Evolutionary conservation across 1,140 invertebrate species (phyloP).

Genomic region (Phenacoccus solenopsis): DNA sequence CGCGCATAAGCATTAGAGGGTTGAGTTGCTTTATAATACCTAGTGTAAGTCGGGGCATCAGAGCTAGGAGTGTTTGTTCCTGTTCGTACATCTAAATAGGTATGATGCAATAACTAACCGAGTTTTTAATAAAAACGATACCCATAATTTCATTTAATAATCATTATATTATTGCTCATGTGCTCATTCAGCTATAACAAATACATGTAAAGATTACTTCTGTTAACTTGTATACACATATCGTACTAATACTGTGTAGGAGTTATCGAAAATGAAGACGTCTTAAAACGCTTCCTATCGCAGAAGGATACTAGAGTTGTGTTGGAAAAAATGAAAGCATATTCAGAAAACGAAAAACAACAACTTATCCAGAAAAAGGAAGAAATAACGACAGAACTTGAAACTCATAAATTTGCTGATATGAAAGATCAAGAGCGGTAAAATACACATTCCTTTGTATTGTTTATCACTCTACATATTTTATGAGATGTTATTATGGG

Average conservation of each 20-base stretch:
- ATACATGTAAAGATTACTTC: neutral
- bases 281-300: constrained; percentile 53
- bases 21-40: no score
- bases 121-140: neutral
- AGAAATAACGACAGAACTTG: constrained; percentile 50
- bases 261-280: constrained; percentile 54
- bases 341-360: constrained; percentile 57
- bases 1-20: no score
- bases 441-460: no score
- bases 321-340: constrained; percentile 49
- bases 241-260: constrained; percentile 34
- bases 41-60: no score
- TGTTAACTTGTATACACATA: neutral
- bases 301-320: constrained; percentile 55
- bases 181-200: neutral
- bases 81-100: no score
- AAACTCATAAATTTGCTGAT: constrained; percentile 62
- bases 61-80: no score
- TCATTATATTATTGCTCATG: neutral
- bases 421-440: constrained; percentile 65
- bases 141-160: no score
- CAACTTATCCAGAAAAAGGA: constrained; percentile 52
- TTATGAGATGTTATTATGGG: no score
- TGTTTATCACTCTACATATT: no score
- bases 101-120: neutral